Conservation (phyloP, 2,797 vertebrate genomes). For the Chelidonichthys spinosus region DNA sequence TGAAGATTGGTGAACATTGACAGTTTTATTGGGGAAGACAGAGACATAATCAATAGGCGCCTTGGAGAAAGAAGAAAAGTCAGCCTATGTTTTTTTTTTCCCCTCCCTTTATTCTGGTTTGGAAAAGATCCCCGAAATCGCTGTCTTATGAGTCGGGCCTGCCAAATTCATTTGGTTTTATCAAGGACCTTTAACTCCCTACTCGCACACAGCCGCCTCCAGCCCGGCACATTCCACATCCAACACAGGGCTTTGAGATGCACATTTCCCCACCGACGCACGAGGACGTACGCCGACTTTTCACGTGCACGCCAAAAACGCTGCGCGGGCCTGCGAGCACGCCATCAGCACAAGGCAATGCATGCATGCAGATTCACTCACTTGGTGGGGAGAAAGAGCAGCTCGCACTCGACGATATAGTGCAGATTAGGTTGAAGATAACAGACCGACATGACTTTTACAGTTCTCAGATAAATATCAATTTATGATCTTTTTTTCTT, state of each 20-base stretch:
- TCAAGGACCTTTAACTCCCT: slow-evolving; percentile 78
- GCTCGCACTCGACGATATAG: background rate
- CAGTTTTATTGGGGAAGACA: slow-evolving; percentile 80
- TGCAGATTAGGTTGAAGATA: background rate
- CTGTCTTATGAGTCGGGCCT: slow-evolving; percentile 72
- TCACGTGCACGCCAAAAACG: slow-evolving; percentile 21
- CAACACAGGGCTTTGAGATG: slow-evolving; percentile 49
- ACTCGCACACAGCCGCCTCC: slow-evolving; percentile 49
- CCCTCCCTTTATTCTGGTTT: slow-evolving; percentile 75
- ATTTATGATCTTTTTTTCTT: slow-evolving; percentile 16
- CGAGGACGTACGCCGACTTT: slow-evolving; percentile 20
- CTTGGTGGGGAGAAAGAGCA: background rate
- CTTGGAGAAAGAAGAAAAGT: slow-evolving; percentile 72
- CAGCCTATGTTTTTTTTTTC: slow-evolving; percentile 47
- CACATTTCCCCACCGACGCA: slow-evolving; percentile 31
- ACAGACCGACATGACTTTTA: slow-evolving; percentile 1
- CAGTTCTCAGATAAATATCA: slow-evolving; percentile 9
- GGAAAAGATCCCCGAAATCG: slow-evolving; percentile 69
- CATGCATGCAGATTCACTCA: slow-evolving; percentile 18
- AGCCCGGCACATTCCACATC: slow-evolving; percentile 59
- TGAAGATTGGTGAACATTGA: slow-evolving; percentile 77
- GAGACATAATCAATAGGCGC: slow-evolving; percentile 81
- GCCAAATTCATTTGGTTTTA: slow-evolving; percentile 83
- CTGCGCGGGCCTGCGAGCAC: background rate
- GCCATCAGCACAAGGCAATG: background rate